Percentiles rank a stretch among this genome's conserved stretches.
Conservation (phyloP, 2,113 vertebrate species). For the Pelvicachromis taeniatus region DNA sequence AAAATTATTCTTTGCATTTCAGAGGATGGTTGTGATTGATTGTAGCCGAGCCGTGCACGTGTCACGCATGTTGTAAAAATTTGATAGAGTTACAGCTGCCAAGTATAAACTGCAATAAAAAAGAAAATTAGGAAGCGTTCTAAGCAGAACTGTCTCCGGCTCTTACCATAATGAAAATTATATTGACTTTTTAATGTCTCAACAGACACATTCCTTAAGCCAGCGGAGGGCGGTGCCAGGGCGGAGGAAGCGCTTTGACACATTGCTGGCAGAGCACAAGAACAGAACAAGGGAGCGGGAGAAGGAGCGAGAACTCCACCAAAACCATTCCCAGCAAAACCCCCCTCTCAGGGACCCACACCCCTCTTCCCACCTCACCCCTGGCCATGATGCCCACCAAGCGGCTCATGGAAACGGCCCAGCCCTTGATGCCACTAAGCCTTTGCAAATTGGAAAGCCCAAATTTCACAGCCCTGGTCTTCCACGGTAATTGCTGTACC, state of each 20-base stretch:
- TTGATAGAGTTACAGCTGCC: neutral
- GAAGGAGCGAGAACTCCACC: slow-evolving; percentile 83
- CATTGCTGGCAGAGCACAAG: slow-evolving; percentile 97
- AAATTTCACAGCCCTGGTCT: slow-evolving; percentile 94
- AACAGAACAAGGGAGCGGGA: slow-evolving; percentile 95
- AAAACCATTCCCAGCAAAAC: slow-evolving; percentile 87
- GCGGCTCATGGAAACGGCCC: slow-evolving; percentile 84
- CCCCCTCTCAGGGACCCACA: slow-evolving; percentile 97
- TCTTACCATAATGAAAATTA: neutral
- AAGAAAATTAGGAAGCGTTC: neutral
- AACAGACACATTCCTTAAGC: slow-evolving; percentile 99
- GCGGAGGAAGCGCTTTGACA: slow-evolving; percentile 96
- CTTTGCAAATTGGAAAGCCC: slow-evolving; percentile 85
- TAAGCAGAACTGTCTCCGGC: neutral
- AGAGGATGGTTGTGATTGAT: neutral
- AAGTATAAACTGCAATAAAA: neutral
- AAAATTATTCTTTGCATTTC: neutral
- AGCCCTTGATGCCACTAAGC: slow-evolving; percentile 84
- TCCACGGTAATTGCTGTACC: slow-evolving; percentile 83
- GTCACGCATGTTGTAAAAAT: neutral
- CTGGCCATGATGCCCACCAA: slow-evolving; percentile 86
- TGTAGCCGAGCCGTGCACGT: neutral
- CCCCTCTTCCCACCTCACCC: slow-evolving; percentile 81
- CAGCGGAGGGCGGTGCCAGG: slow-evolving; percentile 97
- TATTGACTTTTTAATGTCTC: neutral